Evolutionary conservation across 2,888 invertebrate genomes (phyloP).

Genomic region (Bembecia ichneumoniformis): DNA sequence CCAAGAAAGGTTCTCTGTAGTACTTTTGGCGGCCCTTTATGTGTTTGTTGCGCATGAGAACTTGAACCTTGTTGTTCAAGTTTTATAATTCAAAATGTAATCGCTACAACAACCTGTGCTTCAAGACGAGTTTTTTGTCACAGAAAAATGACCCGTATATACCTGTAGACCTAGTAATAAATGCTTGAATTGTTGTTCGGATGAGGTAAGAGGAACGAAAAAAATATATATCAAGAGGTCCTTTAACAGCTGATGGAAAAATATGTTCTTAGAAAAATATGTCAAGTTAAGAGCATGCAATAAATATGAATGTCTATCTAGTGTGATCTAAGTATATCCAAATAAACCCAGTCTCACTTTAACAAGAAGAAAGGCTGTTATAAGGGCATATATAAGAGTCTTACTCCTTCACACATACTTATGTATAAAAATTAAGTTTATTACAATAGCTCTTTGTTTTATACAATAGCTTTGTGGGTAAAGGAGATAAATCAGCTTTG

Average conservation of each 20-base stretch:
- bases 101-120: neutral
- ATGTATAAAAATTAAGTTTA: too few species aligned
- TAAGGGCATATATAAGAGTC: too few species aligned
- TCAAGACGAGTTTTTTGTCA: neutral
- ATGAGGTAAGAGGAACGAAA: conserved; percentile 44
- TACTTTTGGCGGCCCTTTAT: neutral
- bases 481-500: too few species aligned
- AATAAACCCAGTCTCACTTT: too few species aligned
- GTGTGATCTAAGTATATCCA: too few species aligned
- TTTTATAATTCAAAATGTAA: neutral
- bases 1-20: neutral
- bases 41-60: neutral
- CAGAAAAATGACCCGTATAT: neutral
- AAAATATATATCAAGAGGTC: conserved; percentile 1
- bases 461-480: too few species aligned
- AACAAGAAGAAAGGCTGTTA: too few species aligned
- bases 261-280: conserved; percentile 30
- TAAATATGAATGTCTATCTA: too few species aligned
- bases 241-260: conserved; percentile 50
- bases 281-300: too few species aligned
- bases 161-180: neutral
- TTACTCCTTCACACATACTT: too few species aligned
- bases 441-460: too few species aligned
- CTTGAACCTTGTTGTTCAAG: neutral
- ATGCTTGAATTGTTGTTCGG: conserved; percentile 34